Evolutionary conservation across 1,140 invertebrate genomes (phyloP), one percentile per base, ranked within the genome.

Genomic region (Helicoverpa armigera): DNA sequence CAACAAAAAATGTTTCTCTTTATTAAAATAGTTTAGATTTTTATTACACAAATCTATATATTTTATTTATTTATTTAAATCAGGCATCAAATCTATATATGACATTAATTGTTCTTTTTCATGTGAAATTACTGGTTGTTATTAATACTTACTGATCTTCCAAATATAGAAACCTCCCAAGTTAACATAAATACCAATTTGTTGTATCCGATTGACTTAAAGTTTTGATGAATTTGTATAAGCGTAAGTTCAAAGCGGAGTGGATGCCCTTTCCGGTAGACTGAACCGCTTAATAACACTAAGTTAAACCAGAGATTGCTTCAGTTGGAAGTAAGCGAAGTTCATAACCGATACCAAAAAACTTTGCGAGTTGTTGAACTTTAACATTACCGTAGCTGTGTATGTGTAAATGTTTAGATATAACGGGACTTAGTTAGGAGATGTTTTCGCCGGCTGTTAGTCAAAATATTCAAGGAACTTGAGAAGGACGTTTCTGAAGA

Each of bases 211-310:
- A 50, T 67, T 67, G 35, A 18, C n/a, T 50, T 67, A 50, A 67
- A 67, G 63, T 67, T 67, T 67, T 67, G 63, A 67, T 67, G 63
- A 50, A 50, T 67, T 67, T 50, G 43, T 67, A 43, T 67, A 65
- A 14, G 23, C 29, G 9, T 67, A 43, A 16, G 43, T 43, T 67
- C 63, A 67, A 67, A 67, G 61, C 63, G 4, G n/a, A 67, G 35
- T 48, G 63, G 48, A 50, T 67, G 16, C 63, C n/a, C 61, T 16
- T 67, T 67, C 63, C 63, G 63, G 43, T 48, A 67, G 63, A 50
- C 31, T 12, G 63, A n/a, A 11, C 16, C 35, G 43, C 63, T 67
- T 67, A 67, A 67, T 67, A 67, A 67, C 43, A 50, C n/a, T 35
- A 67, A 67, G 63, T 67, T 67, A 50, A 10, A 50, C 14, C 43